These are phyloP conservation scores for Habrosyne pyritoides DNA, from an alignment of 2,888 invertebrate genomes.

Conservation along the genomic window DNA sequence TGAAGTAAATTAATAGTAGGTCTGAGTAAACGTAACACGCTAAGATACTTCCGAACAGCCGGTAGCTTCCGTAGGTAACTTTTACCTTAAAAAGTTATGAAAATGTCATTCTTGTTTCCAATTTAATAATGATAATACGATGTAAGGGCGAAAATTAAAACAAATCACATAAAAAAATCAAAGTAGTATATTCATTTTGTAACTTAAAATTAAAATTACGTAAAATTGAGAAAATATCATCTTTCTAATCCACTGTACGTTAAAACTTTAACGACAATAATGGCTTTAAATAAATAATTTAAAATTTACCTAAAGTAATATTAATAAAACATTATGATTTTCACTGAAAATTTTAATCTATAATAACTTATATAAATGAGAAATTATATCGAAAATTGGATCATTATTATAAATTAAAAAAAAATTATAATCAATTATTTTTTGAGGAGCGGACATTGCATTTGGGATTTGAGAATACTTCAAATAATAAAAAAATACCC, in stretches of 20 bases:
- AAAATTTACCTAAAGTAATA: slow-evolving; percentile 6
- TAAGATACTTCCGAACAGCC: too few relatives aligned
- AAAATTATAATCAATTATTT: neutral
- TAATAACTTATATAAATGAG: neutral
- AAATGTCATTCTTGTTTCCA: neutral
- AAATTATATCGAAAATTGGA: neutral
- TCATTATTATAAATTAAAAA: neutral
- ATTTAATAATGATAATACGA: neutral
- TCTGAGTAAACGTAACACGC: too few relatives aligned
- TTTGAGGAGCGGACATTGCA: neutral
- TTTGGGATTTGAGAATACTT: neutral
- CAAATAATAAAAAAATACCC: too few relatives aligned
- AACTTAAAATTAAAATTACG: slow-evolving; percentile 38
- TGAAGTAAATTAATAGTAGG: too few relatives aligned
- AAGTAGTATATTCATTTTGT: slow-evolving; percentile 66
- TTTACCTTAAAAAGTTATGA: too few relatives aligned
- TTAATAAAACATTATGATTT: slow-evolving; percentile 6
- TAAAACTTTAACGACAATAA: slow-evolving; percentile 7
- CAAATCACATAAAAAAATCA: slow-evolving; percentile 55
- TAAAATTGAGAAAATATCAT: slow-evolving; percentile 24
- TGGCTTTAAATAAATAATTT: slow-evolving; percentile 11
- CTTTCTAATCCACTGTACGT: slow-evolving; percentile 29
- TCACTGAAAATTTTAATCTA: neutral
- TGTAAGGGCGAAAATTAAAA: slow-evolving; percentile 27
- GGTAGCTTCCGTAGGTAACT: too few relatives aligned